phyloP scores from a whole-genome alignment of 1,140 invertebrate genomes.

The Nixonia krombeini region DNA sequence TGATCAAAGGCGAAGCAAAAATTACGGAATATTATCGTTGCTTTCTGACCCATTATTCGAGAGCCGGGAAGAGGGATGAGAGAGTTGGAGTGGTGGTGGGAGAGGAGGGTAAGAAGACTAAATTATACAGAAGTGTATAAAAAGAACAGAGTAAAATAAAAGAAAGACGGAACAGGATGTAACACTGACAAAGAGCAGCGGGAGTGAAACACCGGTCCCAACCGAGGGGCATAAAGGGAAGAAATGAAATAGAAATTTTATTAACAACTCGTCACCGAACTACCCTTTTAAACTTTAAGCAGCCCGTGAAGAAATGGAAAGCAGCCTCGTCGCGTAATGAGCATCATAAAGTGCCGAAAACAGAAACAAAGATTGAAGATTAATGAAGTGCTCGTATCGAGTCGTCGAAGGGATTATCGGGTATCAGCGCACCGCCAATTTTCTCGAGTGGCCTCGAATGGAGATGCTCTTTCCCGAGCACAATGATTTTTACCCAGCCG shows the following conservation, averaged over 20 bases:
- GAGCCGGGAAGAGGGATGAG: neutral
- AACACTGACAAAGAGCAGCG: neutral
- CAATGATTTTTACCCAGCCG: no score
- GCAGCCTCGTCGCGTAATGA: neutral
- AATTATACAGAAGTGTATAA: neutral
- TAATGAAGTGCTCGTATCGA: no score
- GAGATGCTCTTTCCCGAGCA: neutral
- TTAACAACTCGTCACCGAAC: neutral
- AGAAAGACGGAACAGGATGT: neutral
- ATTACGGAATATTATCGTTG: neutral
- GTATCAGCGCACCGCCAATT: no score
- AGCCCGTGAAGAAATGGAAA: neutral
- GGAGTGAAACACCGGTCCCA: neutral
- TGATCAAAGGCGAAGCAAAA: neutral
- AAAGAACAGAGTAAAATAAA: no score
- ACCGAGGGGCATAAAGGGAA: neutral
- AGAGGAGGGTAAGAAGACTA: neutral
- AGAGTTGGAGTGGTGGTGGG: neutral
- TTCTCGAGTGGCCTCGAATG: no score
- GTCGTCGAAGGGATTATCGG: no score
- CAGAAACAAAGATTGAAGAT: neutral
- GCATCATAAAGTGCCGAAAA: neutral
- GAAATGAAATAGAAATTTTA: constrained; percentile 2
- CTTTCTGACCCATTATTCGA: neutral
- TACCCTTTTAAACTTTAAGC: neutral